Percentiles rank a stretch among this genome's conserved stretches.
Conservation (phyloP, 2,797 vertebrate species). For the Paguma larvata region DNA sequence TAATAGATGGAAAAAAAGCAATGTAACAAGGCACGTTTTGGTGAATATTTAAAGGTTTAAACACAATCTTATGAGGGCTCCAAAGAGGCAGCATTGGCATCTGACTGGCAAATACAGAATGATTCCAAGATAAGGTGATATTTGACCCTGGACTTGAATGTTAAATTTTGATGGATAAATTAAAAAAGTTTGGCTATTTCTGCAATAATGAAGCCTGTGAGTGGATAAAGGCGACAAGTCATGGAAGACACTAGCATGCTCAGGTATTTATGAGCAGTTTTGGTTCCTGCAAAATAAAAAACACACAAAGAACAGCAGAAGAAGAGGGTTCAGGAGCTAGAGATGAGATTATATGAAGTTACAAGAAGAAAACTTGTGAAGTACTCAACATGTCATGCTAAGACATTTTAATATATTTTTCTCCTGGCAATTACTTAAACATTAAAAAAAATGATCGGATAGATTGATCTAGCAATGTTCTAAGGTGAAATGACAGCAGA, state of each 20-base stretch:
- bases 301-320: background rate
- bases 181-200: background rate
- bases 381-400: background rate
- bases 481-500: background rate
- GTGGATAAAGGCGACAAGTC: background rate
- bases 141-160: background rate
- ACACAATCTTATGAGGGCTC: background rate
- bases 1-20: background rate
- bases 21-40: background rate
- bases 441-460: background rate
- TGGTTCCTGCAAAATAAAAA: background rate
- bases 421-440: background rate
- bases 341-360: background rate
- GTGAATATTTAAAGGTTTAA: background rate
- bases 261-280: background rate
- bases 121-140: background rate
- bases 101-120: background rate
- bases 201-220: background rate
- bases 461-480: background rate
- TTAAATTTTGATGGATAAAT: background rate
- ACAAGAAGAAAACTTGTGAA: background rate
- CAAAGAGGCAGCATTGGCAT: background rate
- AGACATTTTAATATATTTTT: background rate
- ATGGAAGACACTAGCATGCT: background rate
- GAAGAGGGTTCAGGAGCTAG: background rate